These are phyloP conservation scores for Bombus impatiens DNA, from an alignment of 1,140 invertebrate genomes.

Conservation along the genomic window DNA sequence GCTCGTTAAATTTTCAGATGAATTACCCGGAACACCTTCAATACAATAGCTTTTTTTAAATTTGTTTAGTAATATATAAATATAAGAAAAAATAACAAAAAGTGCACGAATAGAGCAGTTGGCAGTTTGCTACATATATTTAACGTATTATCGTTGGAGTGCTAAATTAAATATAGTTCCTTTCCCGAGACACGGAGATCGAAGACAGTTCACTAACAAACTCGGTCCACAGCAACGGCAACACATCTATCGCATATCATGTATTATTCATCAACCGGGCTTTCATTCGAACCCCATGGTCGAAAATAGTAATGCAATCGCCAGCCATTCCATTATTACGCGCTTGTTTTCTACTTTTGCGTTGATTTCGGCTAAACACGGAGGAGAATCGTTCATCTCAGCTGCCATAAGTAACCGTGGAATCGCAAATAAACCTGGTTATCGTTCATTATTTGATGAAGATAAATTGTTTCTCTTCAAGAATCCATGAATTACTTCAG, in stretches of 20 bases:
- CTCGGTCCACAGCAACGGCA: neutral
- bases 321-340: conserved; percentile 20
- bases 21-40: neutral
- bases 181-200: neutral
- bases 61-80: neutral
- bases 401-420: neutral
- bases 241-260: conserved; percentile 20
- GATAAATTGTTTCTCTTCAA: neutral
- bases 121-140: neutral
- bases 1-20: neutral
- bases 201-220: conserved; percentile 12
- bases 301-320: conserved; percentile 41
- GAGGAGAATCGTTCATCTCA: neutral
- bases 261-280: conserved; percentile 40
- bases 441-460: neutral
- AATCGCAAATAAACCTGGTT: neutral
- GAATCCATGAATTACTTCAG: neutral
- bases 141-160: neutral
- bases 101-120: neutral
- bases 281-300: conserved; percentile 9
- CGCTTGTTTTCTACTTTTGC: conserved; percentile 43
- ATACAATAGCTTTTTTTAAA: neutral
- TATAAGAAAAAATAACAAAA: neutral
- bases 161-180: conserved; percentile 7
- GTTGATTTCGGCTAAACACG: neutral